These are phyloP conservation scores for Cephus runcator DNA, from an alignment of 2,888 invertebrate species.

Conservation along the genomic window DNA sequence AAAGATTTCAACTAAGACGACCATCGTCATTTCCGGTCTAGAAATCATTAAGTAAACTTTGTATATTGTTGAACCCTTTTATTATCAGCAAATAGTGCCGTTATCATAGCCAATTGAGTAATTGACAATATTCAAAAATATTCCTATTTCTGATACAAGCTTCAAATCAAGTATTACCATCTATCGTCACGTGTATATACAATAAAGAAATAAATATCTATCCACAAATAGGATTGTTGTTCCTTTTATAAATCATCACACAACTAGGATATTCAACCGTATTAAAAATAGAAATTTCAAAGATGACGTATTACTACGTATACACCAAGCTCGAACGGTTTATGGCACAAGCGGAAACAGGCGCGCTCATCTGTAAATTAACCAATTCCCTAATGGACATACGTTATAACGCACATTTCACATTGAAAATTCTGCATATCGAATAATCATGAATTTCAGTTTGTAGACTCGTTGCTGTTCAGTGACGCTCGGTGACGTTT, in stretches of 20 bases:
- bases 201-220: not conserved
- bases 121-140: too few relatives aligned
- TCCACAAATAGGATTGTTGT: not conserved
- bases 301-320: not conserved
- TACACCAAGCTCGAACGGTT: not conserved
- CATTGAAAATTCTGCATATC: not conserved
- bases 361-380: not conserved
- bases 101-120: not conserved
- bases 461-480: not conserved
- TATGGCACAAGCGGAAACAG: not conserved
- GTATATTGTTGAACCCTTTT: not conserved
- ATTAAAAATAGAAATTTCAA: not conserved
- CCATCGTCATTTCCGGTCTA: not conserved
- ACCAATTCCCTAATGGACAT: not conserved
- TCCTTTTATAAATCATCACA: not conserved
- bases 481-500: not conserved
- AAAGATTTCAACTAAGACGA: not conserved
- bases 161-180: not conserved
- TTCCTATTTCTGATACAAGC: too few relatives aligned
- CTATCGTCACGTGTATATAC: not conserved
- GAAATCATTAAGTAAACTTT: not conserved
- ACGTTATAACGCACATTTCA: not conserved
- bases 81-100: not conserved
- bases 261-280: not conserved
- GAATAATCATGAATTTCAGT: not conserved